These are phyloP conservation scores for Drosophila chauvacae DNA, from an alignment of 1,140 invertebrate genomes.

Conservation along the genomic window DNA sequence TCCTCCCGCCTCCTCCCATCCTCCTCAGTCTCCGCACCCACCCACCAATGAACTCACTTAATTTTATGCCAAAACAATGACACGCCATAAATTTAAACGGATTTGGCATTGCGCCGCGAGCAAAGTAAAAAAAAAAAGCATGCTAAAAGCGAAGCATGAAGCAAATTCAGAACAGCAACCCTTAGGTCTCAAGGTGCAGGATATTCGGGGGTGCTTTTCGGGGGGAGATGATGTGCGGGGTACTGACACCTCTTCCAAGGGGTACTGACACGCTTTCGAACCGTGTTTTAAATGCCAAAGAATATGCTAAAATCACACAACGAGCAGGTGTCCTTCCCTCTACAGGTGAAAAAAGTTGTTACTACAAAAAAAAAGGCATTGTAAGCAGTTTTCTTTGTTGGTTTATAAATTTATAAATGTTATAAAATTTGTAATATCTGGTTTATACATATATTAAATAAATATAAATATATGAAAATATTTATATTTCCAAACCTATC, in stretches of 20 bases:
- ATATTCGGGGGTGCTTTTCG: background rate
- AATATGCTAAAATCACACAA: conserved; percentile 38
- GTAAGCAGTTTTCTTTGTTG: background rate
- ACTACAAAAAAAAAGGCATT: background rate
- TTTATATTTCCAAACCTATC: too few relatives aligned
- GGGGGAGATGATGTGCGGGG: background rate
- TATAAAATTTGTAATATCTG: too few relatives aligned
- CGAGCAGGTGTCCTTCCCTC: background rate
- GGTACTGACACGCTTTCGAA: conserved; percentile 33
- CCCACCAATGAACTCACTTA: conserved; percentile 68
- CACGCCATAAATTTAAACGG: conserved; percentile 82
- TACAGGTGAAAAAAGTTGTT: background rate
- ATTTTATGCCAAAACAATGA: conserved; percentile 83
- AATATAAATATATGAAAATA: too few relatives aligned
- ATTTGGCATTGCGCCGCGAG: conserved; percentile 68
- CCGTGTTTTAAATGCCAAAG: conserved; percentile 27
- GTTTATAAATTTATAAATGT: background rate
- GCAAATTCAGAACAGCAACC: conserved; percentile 22
- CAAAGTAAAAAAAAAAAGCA: conserved; percentile 2
- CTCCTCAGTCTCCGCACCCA: background rate
- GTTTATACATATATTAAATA: too few relatives aligned
- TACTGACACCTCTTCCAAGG: conserved; percentile 6
- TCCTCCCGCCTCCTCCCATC: background rate
- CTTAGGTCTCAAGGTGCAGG: conserved; percentile 22
- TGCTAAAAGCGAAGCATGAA: conserved; percentile 5